Evolutionary conservation across 2,888 invertebrate genomes (phyloP), one percentile per base, ranked within the genome.

Genomic region (Rhodophaea formosa): DNA sequence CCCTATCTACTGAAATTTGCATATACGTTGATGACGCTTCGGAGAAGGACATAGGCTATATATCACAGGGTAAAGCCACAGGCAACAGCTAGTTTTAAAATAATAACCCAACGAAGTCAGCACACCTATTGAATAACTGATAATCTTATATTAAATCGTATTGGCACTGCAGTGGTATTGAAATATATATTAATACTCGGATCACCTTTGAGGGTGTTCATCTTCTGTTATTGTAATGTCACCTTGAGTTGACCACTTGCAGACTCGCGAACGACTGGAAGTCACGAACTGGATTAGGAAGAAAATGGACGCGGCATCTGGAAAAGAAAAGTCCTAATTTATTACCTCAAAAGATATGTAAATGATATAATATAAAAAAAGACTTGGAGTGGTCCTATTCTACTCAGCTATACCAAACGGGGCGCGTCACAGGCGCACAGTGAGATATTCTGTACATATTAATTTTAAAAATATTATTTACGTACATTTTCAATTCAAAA

Each of bases 181-280:
- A 15, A 55, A 35, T 57, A 52, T 57, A 52, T 54, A 44, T 17
- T 39, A 45, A 35, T 57, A 52, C 17, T 56, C 52, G 44, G 53
- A 57, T 60, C 67, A 69, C 70, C 71, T 70, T 66, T 69, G 67
- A 56, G 74, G 76, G 73, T 79, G 74, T 77, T 80, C 75, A 79
- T 81, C 74, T 77, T 75, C 70, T 72, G 73, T 74, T 77, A 76
- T 74, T 77, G 70, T 79, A 81, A 83, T 81, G 82, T 84, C 85
- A 84, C 85, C 85, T 86, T 84, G 79, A 68, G 65, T 75, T 85
- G 85, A 84, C 84, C 85, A 85, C 80, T 81, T 77, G 74, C 75
- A 80, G 80, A 81, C 78, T 75, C 16, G 45, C 43, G 49, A 49
- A 56, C 56, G 35, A 47, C 42, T 56, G 29, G 47, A 56, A 56